These are phyloP conservation scores for Poeciliopsis paucimaculata DNA, from an alignment of 2,797 vertebrate genomes.

Conservation along the genomic window DNA sequence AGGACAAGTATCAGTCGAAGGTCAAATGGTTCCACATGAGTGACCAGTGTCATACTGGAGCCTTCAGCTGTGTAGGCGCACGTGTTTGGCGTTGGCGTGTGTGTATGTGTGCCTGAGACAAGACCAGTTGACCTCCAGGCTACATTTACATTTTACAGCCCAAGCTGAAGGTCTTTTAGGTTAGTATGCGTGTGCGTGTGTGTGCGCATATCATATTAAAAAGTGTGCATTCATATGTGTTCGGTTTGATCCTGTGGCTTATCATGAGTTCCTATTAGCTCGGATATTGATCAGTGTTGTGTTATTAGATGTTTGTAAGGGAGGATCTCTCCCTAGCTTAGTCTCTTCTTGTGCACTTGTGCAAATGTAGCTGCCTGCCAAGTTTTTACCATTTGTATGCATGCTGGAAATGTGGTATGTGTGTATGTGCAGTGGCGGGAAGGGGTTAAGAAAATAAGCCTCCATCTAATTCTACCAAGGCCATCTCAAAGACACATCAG, in stretches of 20 bases:
- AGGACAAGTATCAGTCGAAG: constrained; percentile 74
- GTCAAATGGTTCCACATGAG: constrained; percentile 74
- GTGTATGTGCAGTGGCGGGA: constrained; percentile 17
- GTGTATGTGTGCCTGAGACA: constrained; percentile 31
- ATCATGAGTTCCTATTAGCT: constrained; percentile 45
- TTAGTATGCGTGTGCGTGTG: neutral
- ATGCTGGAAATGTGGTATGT: constrained; percentile 14
- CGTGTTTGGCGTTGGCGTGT: neutral
- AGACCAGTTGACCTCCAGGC: constrained; percentile 38
- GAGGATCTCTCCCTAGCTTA: neutral
- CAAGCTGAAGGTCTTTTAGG: constrained; percentile 35
- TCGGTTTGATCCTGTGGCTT: constrained; percentile 9
- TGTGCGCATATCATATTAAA: neutral
- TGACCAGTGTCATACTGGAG: constrained; percentile 52
- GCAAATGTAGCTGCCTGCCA: constrained; percentile 20
- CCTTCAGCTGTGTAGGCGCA: constrained; percentile 24
- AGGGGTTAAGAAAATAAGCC: constrained; percentile 63
- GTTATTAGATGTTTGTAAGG: constrained; percentile 33
- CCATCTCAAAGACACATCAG: constrained; percentile 72
- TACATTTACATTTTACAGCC: constrained; percentile 59
- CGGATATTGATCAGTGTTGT: constrained; percentile 55
- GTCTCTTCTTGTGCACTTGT: constrained; percentile 13
- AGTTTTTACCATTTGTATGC: constrained; percentile 53
- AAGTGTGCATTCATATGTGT: neutral
- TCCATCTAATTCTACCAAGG: constrained; percentile 71